phyloP scores from a whole-genome alignment of 2,113 vertebrate genomes.

The Eubucco bourcierii region DNA sequence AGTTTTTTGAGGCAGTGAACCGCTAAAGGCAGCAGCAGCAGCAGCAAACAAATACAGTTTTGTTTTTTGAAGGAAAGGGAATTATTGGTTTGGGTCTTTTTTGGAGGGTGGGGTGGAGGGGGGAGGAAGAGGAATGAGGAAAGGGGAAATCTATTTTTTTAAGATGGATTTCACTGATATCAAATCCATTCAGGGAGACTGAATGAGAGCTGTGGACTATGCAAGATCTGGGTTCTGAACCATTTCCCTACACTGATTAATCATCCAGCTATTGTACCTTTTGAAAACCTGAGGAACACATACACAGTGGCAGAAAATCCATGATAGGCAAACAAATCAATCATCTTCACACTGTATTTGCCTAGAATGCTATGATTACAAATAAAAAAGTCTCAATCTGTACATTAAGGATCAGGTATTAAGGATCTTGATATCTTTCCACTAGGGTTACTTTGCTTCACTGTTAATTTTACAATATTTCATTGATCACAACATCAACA shows the following conservation, averaged over 20 bases:
- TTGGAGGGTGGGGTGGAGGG: too few relatives aligned
- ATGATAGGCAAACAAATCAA: conserved; percentile 20
- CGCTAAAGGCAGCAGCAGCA: conserved; percentile 20
- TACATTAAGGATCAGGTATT: neutral
- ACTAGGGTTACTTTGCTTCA: neutral
- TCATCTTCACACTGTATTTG: neutral
- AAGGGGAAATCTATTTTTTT: neutral
- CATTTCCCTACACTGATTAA: neutral
- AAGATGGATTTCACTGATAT: neutral
- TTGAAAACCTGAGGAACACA: conserved; percentile 11
- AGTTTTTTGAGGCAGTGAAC: neutral
- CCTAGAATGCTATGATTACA: neutral
- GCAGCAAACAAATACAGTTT: neutral
- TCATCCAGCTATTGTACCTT: neutral
- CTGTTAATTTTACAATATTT: neutral
- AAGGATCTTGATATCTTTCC: neutral
- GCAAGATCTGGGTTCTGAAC: neutral
- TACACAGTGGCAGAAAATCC: conserved; percentile 48
- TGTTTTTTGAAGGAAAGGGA: neutral
- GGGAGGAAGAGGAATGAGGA: neutral
- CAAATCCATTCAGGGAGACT: neutral
- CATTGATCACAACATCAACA: neutral
- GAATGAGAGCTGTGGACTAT: neutral
- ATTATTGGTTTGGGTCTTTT: neutral
- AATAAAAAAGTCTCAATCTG: neutral